These are phyloP conservation scores for Onthophagus sagittarius DNA, from an alignment of 2,888 invertebrate genomes.

Conservation along the genomic window DNA sequence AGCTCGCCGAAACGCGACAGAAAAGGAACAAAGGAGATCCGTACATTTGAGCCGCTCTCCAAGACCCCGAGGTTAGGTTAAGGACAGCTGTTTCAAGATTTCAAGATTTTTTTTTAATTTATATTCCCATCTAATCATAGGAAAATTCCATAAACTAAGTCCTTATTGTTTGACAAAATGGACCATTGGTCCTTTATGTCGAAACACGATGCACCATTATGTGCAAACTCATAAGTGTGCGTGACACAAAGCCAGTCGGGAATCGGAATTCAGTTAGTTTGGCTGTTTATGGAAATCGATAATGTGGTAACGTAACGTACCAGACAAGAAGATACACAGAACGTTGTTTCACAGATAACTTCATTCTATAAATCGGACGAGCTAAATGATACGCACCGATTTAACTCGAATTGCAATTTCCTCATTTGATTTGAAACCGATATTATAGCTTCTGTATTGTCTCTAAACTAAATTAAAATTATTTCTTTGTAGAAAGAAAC, in stretches of 20 bases:
- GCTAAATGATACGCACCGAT: not conserved
- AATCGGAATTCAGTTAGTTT: not conserved
- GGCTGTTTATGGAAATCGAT: not conserved
- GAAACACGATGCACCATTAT: not conserved
- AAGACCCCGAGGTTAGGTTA: not conserved
- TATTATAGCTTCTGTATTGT: not conserved
- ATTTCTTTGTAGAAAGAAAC: too few relatives aligned
- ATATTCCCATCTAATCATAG: too few relatives aligned
- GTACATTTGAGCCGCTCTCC: not conserved
- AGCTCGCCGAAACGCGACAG: not conserved
- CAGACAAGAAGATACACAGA: not conserved
- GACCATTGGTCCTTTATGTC: not conserved
- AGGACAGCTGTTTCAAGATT: not conserved
- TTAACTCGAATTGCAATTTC: not conserved
- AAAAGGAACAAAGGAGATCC: not conserved
- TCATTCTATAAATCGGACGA: not conserved
- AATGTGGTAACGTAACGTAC: not conserved
- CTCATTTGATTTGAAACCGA: not conserved
- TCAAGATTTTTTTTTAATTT: not conserved
- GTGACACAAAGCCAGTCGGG: not conserved
- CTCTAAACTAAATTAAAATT: too few relatives aligned
- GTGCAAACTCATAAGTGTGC: not conserved
- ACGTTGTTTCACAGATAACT: not conserved
- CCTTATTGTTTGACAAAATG: not conserved
- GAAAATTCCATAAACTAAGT: not conserved